Evolutionary conservation across 2,888 invertebrate genomes (phyloP).

Genomic region (Osmoderma eremita): DNA sequence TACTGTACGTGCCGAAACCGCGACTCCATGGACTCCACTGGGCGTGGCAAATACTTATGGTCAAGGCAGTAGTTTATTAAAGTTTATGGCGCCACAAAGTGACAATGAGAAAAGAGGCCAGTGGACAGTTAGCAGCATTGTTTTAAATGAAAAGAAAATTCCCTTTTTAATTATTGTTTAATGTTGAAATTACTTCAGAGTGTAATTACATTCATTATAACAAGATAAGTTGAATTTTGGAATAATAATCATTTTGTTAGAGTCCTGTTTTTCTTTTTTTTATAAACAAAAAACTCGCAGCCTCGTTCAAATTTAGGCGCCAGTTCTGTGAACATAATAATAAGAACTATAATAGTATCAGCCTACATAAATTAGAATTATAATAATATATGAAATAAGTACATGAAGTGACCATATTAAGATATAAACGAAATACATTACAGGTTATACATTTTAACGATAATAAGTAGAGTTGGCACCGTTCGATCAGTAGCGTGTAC

Average conservation of each 20-base stretch:
- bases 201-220: too few relatives aligned
- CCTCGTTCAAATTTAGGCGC: constrained; percentile 4
- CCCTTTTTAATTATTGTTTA: too few relatives aligned
- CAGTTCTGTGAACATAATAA: constrained; percentile 18
- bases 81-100: too few relatives aligned
- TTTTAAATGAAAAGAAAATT: constrained; percentile 1
- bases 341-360: constrained; percentile 19
- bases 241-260: constrained; percentile 2
- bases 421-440: constrained; percentile 18
- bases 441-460: constrained; percentile 14
- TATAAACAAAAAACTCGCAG: constrained; percentile 21
- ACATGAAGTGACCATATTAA: constrained; percentile 24
- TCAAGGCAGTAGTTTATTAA: too few relatives aligned
- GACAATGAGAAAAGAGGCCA: too few relatives aligned
- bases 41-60: too few relatives aligned
- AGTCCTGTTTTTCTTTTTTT: constrained; percentile 23
- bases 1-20: too few relatives aligned
- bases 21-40: too few relatives aligned
- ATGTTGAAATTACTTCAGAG: too few relatives aligned
- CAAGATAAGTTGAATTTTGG: too few relatives aligned
- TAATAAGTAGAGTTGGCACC: constrained; percentile 3
- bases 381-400: constrained; percentile 19
- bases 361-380: constrained; percentile 27
- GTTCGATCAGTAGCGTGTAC: too few relatives aligned
- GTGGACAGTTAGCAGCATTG: constrained; percentile 11